These are phyloP conservation scores for Cirrhinus mrigala DNA, from an alignment of 2,797 vertebrate genomes.

Conservation along the genomic window DNA sequence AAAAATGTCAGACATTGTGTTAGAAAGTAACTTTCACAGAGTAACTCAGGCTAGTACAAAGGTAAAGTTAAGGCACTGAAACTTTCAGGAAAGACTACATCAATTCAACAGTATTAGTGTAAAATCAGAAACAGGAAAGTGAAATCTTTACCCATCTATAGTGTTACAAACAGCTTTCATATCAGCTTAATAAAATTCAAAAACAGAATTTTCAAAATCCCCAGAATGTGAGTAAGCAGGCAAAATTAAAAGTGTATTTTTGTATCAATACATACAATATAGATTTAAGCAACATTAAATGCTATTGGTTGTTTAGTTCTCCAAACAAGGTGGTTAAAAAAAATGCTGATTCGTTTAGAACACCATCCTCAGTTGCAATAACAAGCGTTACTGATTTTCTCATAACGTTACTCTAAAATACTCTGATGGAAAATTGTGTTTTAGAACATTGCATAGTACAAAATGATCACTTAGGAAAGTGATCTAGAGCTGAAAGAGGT, in stretches of 20 bases:
- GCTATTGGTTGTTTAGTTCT: neutral
- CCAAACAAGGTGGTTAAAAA: neutral
- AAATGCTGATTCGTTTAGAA: neutral
- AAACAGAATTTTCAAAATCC: neutral
- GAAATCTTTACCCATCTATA: slow-evolving; percentile 2
- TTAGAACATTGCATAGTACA: neutral
- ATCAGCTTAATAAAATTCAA: neutral
- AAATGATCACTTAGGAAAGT: slow-evolving; percentile 26
- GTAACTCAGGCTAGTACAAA: neutral
- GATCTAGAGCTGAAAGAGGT: slow-evolving; percentile 59
- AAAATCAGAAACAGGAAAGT: neutral
- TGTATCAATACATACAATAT: neutral
- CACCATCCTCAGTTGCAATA: neutral
- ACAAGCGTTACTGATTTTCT: neutral
- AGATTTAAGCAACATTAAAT: neutral
- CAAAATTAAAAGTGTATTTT: neutral
- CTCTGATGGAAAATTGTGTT: slow-evolving; percentile 2
- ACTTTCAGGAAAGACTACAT: neutral
- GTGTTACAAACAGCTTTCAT: neutral
- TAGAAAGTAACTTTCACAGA: neutral
- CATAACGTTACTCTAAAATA: neutral
- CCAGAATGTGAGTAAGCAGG: neutral
- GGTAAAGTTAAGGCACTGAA: slow-evolving; percentile 12
- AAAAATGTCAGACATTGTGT: neutral
- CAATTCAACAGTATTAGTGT: neutral